Evolutionary conservation across 2,797 vertebrate genomes (phyloP), one percentile per base, ranked within the genome.

Genomic region (Glyptemys insculpta): DNA sequence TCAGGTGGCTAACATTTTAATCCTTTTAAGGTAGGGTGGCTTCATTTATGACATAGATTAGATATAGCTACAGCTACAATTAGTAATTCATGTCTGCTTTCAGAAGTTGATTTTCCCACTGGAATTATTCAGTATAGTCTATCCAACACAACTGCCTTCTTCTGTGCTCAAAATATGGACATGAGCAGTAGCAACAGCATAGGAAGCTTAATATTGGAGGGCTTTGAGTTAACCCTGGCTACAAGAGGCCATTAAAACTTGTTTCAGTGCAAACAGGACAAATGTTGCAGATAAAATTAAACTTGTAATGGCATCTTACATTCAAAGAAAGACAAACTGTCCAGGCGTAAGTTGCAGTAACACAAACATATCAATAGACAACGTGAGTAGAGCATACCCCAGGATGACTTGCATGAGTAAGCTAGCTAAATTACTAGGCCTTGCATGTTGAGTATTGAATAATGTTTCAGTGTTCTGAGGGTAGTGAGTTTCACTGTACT

Each of bases 41-140:
- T 95, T 97, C 90, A 92, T 97, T 97, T 94, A 93, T 95, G 83
- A 83, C 85, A 25, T 85, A n/a, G 53, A 65, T 79, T 53, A 87
- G 84, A 96, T 44, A 95, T 85, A 93, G 89, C 91, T 96, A 92
- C 87, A 96, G 95, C 93, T 96, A 88, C 92, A 92, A 74, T 41
- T 68, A 78, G 91, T 91, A 95, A 93, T 96, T 92, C 93, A 59
- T 90, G 86, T 84, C 92, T 87, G 79, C 85, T 52, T 79, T 93
- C 14, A 1, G 19, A 72, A 91, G 37, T 74, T 96, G 90, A 87
- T 94, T 88, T 72, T 94, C 92, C 88, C 95, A 76, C 44, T 93
- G 81, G 88, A 91, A 87, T 96, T 59, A 12, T 97, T 95, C 95
- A 92, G 88, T 92, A 81, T 83, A 89, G 59, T 47, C 87, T 87